Percentiles rank a stretch among this genome's conserved stretches.
Evolutionary conservation across 2,888 invertebrate genomes (phyloP).

Genomic region (Melanargia galathea): DNA sequence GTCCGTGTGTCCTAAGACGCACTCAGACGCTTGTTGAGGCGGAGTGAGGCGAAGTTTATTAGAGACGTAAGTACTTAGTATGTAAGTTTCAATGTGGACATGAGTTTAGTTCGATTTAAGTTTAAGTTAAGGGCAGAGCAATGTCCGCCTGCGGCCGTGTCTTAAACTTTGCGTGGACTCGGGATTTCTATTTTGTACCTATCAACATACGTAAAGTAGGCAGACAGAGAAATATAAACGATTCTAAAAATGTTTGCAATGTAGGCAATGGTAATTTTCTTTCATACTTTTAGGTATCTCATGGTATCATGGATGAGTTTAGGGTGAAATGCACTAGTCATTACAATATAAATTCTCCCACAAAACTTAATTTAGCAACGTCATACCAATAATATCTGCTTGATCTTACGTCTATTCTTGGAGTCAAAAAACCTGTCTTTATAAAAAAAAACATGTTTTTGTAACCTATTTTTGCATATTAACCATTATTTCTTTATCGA

Average conservation of each 20-base stretch:
- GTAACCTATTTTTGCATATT: too few relatives aligned
- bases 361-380: conserved; percentile 16
- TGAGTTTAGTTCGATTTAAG: conserved; percentile 42
- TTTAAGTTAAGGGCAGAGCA: conserved; percentile 43
- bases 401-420: too few relatives aligned
- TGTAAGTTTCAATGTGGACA: conserved; percentile 34
- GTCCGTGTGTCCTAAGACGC: conserved; percentile 15
- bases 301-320: too few relatives aligned
- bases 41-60: conserved; percentile 37
- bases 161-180: conserved; percentile 43
- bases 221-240: too few relatives aligned
- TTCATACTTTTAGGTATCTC: too few relatives aligned
- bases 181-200: conserved; percentile 8
- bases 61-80: conserved; percentile 31
- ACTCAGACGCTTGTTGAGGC: conserved; percentile 34
- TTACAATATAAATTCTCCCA: conserved; percentile 39
- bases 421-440: too few relatives aligned
- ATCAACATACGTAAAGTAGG: too few relatives aligned
- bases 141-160: conserved; percentile 44
- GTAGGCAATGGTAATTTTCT: too few relatives aligned
- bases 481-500: too few relatives aligned
- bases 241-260: too few relatives aligned
- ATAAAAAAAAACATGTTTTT: too few relatives aligned
- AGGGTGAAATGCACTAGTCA: conserved; percentile 68
- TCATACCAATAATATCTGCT: conserved; percentile 16